Evolutionary conservation across 2,113 vertebrate species (phyloP).

Genomic region (Gnathonemus longibarbis): DNA sequence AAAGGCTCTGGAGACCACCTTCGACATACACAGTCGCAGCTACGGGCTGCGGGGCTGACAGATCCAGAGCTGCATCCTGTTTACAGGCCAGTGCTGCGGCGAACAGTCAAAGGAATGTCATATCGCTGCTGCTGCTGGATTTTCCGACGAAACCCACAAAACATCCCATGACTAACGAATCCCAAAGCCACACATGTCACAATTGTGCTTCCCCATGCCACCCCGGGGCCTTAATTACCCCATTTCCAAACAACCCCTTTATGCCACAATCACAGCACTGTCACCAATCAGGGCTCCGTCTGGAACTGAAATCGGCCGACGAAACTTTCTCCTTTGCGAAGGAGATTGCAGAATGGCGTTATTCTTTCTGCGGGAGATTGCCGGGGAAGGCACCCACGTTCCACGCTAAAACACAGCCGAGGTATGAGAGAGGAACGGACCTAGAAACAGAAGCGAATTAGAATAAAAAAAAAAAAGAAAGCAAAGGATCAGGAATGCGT

Average conservation of each 20-base stretch:
- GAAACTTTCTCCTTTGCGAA: background rate
- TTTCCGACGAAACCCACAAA: background rate
- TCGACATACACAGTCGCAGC: background rate
- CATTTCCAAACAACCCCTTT: background rate
- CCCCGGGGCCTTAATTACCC: background rate
- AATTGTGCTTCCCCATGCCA: background rate
- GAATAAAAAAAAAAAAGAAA: background rate
- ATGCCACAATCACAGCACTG: background rate
- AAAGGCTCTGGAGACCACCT: background rate
- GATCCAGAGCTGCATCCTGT: background rate
- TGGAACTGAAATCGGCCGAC: no score
- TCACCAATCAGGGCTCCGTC: background rate
- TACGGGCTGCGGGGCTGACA: background rate
- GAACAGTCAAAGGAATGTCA: background rate
- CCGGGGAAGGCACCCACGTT: background rate
- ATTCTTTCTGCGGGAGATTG: background rate
- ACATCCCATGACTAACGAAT: background rate
- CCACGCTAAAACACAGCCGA: background rate
- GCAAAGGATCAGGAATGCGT: background rate
- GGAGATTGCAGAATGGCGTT: background rate
- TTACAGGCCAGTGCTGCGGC: background rate
- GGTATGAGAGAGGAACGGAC: background rate
- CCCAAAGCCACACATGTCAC: background rate
- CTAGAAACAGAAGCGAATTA: background rate
- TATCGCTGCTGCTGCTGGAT: background rate